Evolutionary conservation across 2,888 invertebrate species (phyloP), one percentile per base, ranked within the genome.

Genomic region (Lagria hirta): DNA sequence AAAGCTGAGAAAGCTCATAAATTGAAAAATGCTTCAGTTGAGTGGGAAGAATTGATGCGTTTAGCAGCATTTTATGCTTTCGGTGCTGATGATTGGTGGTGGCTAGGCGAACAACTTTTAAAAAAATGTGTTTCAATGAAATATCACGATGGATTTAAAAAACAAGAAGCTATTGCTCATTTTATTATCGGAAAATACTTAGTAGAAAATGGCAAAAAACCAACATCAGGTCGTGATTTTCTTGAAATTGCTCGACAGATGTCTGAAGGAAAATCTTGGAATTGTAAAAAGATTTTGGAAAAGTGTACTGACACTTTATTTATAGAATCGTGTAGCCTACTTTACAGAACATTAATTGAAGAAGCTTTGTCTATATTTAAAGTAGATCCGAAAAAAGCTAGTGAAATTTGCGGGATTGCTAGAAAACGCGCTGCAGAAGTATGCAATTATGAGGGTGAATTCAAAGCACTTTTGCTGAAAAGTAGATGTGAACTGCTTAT

Each of bases 101-200:
- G 80, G 80, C 60, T 81, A 6, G 77, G 79, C 0, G 77, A 80
- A 52, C 78, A 79, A 57, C 66, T 80, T 30, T 73, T 74, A 43
- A 57, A 75, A 3, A 73, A 75, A 1, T 52, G 73, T 1, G 70
- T 75, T 1, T 71, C 73, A 1, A 71, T 73, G 36, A 63, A 69
- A 33, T 75, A 70, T 48, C 45, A 73, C 27, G 77, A 74, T 1
- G 76, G 76, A 2, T 34, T 38, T 11, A 6, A 28, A 4, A 70
- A 75, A 22, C 72, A 73, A 45, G 74, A 77, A 51, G 75, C 73
- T 1, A 66, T 73, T 34, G 73, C 74, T 55, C 73, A 76, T 68
- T 79, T 73, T 54, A 69, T 75, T 48, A 78, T 75, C 47, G 78
- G 75, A 1, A 75, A 69, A 51, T 79, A 79, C 55, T 61, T 79